Evolutionary conservation across 2,113 vertebrate species (phyloP), one percentile per base, ranked within the genome.

Genomic region (Actenoides lindsayi): DNA sequence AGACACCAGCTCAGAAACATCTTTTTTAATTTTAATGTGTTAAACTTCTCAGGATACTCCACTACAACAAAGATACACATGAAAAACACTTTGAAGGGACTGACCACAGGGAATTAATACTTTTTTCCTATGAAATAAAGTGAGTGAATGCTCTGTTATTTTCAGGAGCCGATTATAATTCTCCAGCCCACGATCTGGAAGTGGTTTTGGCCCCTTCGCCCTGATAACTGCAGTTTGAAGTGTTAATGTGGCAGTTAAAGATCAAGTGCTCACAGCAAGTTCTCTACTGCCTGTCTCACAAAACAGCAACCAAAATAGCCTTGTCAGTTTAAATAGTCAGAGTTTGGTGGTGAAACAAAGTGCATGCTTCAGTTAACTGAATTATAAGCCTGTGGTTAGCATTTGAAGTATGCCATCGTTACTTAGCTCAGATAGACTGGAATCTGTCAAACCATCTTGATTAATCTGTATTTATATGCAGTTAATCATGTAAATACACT

Each of bases 241-340:
- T 69, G 94, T 94, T 93, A 83, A 84, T 71, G 89, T 80, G 89
- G 65, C 69, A 13, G 91, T 33, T 85, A 96, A 94, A 96, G 92
- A 94, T 94, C 96, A 25, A 89, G 73, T 16, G 84, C 96, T 95
- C 48, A 69, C 87, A 90, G 95, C 93, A 54, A 95, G 74, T 77
- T 87, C 25, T 64, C 75, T n/a, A 51, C 57, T 51, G 87, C 63
- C 54, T 60, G 46, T 76, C 57, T 78, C 65, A 37, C 78, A 44
- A 63, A 90, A 64, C 7, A 82, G 74, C 69, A 63, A 68, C 90
- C 80, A 68, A 94, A 95, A 96, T 56, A 91, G 86, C 80, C 79
- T 53, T 93, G 97, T 94, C 96, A 71, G 76, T 89, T 96, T 41
- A 35, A 89, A 97, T 87, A 87, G 75, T 16, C 71, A 27, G 83